phyloP scores from a whole-genome alignment of 2,797 vertebrate genomes.

The Champsocephalus esox region DNA sequence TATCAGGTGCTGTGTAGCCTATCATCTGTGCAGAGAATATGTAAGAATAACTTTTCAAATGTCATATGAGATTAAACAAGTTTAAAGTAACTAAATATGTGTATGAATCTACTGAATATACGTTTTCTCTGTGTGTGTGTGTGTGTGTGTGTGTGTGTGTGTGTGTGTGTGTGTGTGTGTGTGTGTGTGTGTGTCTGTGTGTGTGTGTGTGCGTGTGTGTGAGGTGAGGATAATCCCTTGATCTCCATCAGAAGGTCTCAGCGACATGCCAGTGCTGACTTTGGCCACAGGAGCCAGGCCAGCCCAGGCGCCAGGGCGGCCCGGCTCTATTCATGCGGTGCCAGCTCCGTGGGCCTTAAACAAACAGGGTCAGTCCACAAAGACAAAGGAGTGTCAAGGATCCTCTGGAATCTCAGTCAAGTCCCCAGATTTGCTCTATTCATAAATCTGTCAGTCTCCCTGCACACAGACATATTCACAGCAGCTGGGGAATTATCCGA shows the following conservation, averaged over 20 bases:
- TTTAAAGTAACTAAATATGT: slow-evolving; percentile 21
- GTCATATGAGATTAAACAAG: slow-evolving; percentile 17
- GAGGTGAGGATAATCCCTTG: slow-evolving; percentile 64
- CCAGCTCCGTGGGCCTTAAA: slow-evolving; percentile 72
- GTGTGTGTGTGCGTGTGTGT: slow-evolving; percentile 20
- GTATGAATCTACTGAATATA: slow-evolving; percentile 21
- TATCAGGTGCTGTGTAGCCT: slow-evolving; percentile 6
- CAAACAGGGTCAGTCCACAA: slow-evolving; percentile 82
- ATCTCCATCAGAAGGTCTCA: slow-evolving; percentile 74
- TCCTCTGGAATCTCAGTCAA: slow-evolving; percentile 61
- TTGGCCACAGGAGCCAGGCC: slow-evolving; percentile 72
- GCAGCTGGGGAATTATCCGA: slow-evolving; percentile 34
- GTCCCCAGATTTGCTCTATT: slow-evolving; percentile 54
- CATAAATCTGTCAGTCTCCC: slow-evolving; percentile 64
- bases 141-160: slow-evolving; percentile 19
- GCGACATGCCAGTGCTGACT: slow-evolving; percentile 76
- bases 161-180: slow-evolving; percentile 21
- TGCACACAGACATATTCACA: slow-evolving; percentile 28
- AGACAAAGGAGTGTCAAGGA: slow-evolving; percentile 70
- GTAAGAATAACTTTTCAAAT: background rate
- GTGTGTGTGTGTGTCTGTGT: slow-evolving; percentile 24
- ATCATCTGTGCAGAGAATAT: slow-evolving; percentile 1
- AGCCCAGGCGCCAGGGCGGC: slow-evolving; percentile 69
- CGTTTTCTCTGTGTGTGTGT: slow-evolving; percentile 13
- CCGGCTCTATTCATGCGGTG: slow-evolving; percentile 71